Evolutionary conservation across 2,113 vertebrate species (phyloP).

Genomic region (Cettia cetti): DNA sequence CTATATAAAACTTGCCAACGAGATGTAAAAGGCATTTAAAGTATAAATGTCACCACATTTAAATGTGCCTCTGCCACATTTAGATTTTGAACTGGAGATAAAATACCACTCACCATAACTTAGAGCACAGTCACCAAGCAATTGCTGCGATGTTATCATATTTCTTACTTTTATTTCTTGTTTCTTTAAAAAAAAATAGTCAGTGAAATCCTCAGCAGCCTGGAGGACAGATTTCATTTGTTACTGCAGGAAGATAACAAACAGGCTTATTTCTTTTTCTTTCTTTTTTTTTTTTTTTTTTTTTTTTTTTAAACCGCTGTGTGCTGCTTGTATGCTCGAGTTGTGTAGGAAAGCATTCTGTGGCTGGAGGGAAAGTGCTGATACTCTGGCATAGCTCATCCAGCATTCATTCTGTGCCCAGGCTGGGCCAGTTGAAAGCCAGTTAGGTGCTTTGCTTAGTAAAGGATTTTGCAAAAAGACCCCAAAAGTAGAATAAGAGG

Average conservation of each 20-base stretch:
- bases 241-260: slow-evolving; percentile 27
- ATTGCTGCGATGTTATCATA: slow-evolving; percentile 10
- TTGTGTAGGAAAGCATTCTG: background rate
- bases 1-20: slow-evolving; percentile 58
- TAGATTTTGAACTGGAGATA: slow-evolving; percentile 63
- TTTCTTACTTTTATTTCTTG: slow-evolving; percentile 62
- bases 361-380: background rate
- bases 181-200: slow-evolving; percentile 19
- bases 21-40: slow-evolving; percentile 67
- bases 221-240: slow-evolving; percentile 7
- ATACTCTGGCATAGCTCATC: background rate
- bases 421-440: background rate
- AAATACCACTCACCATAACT: slow-evolving; percentile 24
- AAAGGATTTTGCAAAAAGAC: background rate
- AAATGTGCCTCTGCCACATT: slow-evolving; percentile 51
- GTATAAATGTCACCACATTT: slow-evolving; percentile 68
- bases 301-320: background rate
- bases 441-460: background rate
- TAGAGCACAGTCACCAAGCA: background rate
- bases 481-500: background rate
- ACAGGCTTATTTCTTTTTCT: background rate
- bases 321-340: background rate
- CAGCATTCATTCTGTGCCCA: background rate
- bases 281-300: background rate
- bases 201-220: background rate